Evolutionary conservation across 2,113 vertebrate species (phyloP).

Genomic region (Ailurus styani): DNA sequence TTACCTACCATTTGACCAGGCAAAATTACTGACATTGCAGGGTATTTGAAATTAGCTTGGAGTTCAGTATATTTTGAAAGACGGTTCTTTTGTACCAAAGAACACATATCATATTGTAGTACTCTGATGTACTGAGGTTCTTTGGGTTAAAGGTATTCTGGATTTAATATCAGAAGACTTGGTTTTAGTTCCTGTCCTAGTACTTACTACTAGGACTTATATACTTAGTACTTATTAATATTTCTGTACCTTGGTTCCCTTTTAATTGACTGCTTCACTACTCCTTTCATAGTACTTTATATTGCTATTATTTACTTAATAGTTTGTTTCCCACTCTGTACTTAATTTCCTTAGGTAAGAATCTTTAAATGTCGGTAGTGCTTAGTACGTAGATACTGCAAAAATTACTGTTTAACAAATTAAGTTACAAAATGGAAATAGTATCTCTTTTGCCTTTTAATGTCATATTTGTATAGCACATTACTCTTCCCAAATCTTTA

Average conservation of each 20-base stretch:
- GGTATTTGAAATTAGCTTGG: background rate
- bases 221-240: background rate
- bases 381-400: background rate
- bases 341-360: background rate
- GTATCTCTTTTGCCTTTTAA: background rate
- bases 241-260: background rate
- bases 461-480: background rate
- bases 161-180: background rate
- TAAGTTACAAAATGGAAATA: conserved; percentile 5
- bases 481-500: background rate
- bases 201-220: no score
- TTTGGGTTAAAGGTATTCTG: background rate
- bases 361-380: background rate
- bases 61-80: background rate
- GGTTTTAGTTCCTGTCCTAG: background rate
- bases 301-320: background rate
- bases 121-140: background rate
- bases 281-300: background rate
- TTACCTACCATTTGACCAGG: background rate
- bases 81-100: background rate
- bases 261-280: background rate
- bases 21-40: background rate
- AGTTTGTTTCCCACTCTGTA: background rate
- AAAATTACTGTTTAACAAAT: background rate
- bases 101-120: background rate